phyloP scores from a whole-genome alignment of 2,888 invertebrate species.

The Clusia tigrina region DNA sequence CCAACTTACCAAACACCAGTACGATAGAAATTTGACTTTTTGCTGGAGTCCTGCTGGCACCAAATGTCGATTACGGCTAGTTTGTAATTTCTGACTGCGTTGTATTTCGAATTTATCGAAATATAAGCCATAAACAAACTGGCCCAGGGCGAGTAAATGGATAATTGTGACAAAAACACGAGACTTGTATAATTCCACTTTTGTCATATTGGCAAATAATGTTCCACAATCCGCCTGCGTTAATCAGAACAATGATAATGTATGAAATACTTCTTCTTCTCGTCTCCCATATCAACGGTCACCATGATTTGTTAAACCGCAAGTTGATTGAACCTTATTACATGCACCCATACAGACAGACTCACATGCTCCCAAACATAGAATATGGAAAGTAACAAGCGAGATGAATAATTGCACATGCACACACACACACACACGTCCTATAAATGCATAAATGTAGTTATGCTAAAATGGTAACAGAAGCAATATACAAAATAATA shows the following conservation, averaged over 20 bases:
- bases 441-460: background rate
- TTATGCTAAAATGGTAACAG: background rate
- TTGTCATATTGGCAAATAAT: constrained; percentile 59
- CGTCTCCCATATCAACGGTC: too few species aligned
- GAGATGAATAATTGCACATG: too few species aligned
- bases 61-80: constrained; percentile 47
- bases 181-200: constrained; percentile 64
- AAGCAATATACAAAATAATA: background rate
- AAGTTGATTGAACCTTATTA: constrained; percentile 3
- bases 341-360: background rate
- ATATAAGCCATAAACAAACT: constrained; percentile 63
- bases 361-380: background rate
- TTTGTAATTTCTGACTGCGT: constrained; percentile 54
- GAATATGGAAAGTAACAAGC: background rate
- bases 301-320: background rate
- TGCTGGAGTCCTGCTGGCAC: constrained; percentile 61
- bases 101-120: constrained; percentile 65
- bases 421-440: too few species aligned
- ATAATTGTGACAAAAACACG: constrained; percentile 61
- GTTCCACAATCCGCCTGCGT: background rate
- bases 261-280: background rate
- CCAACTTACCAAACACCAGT: constrained; percentile 67
- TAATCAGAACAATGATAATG: background rate
- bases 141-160: constrained; percentile 60
- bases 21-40: constrained; percentile 64